Base-by-base conservation (phyloP, 2,797 vertebrate genomes). In the Myripristis jacobus region DNA sequence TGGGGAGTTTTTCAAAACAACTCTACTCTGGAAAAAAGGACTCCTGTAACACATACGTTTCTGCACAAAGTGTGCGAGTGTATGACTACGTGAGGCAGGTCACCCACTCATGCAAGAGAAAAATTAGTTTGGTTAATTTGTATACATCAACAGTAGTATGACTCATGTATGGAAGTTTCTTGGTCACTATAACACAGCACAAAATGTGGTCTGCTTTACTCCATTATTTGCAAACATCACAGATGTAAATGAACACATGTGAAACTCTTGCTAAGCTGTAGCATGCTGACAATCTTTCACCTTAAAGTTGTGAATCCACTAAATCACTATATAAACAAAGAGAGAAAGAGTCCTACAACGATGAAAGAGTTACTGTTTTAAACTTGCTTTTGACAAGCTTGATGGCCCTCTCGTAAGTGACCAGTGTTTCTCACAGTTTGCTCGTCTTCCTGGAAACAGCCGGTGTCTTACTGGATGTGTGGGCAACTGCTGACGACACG, bases 381-480 rank as follows among this genome's bases (percentile, higher is more conserved):
- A 16, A 22, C 2, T 70, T 24, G 54, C 21, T 19, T 31, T 18
- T 24, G n/a, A 15, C 43, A 34, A 41, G 11, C 38, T 53, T 31
- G 27, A 47, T 21, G 36, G 62, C 46, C 19, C 22, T 65, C 65
- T 65, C 51, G 59, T 74, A 38, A 60, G 67, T 62, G 44, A 54
- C 29, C 62, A 3, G 61, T 18, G 19, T 22, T 65, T 73, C 63
- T 75, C 12, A 76, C 25, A 3, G 24, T 50, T 38, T 47, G 36
- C 34, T 55, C 31, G 73, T 66, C 69, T 81, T 82, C 71, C 50
- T 72, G 75, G 69, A 79, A 85, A 73, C 50, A 0, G 2, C 34
- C 54, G 27, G 18, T 59, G 16, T 51, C 2, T 70, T 31, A 24
- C 61, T 58, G 56, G 73, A 57, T 25, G 68, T 1, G 54, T 73